Conservation (phyloP, 92 coral and sea anemone species). For the Isaurus tuberculatus region DNA sequence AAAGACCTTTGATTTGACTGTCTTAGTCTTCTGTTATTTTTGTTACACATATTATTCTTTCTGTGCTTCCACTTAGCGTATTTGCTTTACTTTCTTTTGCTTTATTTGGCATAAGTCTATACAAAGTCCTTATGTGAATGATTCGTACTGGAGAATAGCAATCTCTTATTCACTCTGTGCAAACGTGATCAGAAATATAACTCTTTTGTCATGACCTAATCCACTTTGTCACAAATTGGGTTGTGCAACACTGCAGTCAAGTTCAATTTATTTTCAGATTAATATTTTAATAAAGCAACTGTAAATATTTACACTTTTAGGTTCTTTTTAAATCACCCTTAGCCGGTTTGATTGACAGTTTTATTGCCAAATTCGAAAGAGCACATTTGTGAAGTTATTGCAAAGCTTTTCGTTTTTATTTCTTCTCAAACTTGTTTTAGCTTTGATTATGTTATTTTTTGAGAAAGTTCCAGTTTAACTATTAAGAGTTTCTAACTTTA, state of each 20-base stretch:
- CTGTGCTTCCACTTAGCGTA: no score
- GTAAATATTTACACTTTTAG: constrained; percentile 26
- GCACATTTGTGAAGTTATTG: background rate
- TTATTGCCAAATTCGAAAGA: background rate
- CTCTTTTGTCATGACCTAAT: background rate
- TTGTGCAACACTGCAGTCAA: background rate
- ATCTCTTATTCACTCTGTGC: background rate
- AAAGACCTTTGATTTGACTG: no score
- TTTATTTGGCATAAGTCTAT: background rate
- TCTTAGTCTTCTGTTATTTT: no score
- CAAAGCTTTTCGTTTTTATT: background rate
- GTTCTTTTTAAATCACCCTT: background rate
- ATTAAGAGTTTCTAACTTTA: no score
- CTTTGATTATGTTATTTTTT: no score
- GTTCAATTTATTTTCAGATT: background rate
- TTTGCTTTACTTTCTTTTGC: background rate
- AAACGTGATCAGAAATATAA: background rate
- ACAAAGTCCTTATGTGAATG: background rate
- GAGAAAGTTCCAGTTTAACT: no score
- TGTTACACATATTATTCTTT: no score
- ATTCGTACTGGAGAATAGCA: background rate
- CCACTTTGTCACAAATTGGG: background rate
- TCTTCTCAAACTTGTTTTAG: background rate
- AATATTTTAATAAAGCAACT: background rate
- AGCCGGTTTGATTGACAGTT: background rate